Conservation (phyloP, 2,113 vertebrate genomes). For the Calypte anna region DNA sequence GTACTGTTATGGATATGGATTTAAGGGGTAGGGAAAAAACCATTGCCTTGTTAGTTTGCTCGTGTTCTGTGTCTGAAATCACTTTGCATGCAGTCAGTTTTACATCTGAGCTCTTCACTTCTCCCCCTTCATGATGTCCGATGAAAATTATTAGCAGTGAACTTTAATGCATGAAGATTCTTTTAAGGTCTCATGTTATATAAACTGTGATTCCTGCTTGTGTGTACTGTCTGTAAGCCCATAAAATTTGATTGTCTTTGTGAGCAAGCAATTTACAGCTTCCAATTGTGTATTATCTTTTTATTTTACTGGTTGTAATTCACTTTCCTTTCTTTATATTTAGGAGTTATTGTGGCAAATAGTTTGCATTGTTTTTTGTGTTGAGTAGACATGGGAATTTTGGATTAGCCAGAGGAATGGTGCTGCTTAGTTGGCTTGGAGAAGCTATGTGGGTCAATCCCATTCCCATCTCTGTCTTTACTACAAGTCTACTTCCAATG, state of each 20-base stretch:
- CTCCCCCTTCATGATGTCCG: neutral
- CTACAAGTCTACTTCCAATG: neutral
- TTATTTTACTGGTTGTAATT: neutral
- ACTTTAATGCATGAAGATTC: neutral
- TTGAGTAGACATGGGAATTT: neutral
- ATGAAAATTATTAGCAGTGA: neutral
- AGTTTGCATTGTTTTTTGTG: neutral
- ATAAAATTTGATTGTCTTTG: neutral
- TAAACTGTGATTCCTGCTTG: neutral
- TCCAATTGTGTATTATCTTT: neutral
- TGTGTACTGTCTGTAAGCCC: neutral
- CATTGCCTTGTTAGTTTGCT: neutral
- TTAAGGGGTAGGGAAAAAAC: neutral
- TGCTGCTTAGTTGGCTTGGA: neutral
- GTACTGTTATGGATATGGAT: neutral
- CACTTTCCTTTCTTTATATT: neutral
- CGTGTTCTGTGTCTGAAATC: neutral
- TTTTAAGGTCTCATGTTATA: neutral
- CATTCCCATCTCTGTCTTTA: neutral
- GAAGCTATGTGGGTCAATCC: neutral
- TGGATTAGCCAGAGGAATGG: neutral
- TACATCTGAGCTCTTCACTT: neutral
- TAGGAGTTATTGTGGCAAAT: neutral
- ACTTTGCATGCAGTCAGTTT: neutral
- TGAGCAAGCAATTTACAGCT: neutral